These are phyloP conservation scores for Lasius platythorax DNA, from an alignment of 2,888 invertebrate species.

Conservation along the genomic window DNA sequence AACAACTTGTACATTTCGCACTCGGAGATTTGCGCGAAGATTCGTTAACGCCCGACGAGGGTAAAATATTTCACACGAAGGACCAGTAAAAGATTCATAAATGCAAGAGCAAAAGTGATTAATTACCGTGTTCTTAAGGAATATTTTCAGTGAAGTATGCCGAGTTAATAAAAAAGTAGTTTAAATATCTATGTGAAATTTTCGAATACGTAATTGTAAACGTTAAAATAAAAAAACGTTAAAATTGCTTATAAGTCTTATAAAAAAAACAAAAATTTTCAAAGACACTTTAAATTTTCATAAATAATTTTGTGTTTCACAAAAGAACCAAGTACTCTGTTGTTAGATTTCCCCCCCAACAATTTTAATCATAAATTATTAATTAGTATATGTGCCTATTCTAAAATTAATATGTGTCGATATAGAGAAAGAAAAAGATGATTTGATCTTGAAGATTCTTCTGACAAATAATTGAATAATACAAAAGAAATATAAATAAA, in stretches of 20 bases:
- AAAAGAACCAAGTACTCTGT: neutral
- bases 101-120: slow-evolving; percentile 26
- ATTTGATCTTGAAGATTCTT: neutral
- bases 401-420: too few species aligned
- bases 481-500: neutral
- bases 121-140: slow-evolving; percentile 15
- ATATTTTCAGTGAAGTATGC: neutral
- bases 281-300: neutral
- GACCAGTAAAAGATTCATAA: neutral
- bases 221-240: neutral
- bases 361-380: neutral
- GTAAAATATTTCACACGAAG: slow-evolving; percentile 37
- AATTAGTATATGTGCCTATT: neutral
- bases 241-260: neutral
- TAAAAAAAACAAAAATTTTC: neutral
- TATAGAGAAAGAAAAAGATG: neutral
- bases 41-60: slow-evolving; percentile 50
- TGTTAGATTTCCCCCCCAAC: neutral
- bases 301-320: neutral
- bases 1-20: slow-evolving; percentile 45
- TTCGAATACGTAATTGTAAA: neutral
- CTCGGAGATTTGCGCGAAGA: slow-evolving; percentile 43
- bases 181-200: neutral
- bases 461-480: neutral
- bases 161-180: neutral